Evolutionary conservation across 2,797 vertebrate genomes (phyloP), one percentile per base, ranked within the genome.

Genomic region (Pseudopleuronectes americanus): DNA sequence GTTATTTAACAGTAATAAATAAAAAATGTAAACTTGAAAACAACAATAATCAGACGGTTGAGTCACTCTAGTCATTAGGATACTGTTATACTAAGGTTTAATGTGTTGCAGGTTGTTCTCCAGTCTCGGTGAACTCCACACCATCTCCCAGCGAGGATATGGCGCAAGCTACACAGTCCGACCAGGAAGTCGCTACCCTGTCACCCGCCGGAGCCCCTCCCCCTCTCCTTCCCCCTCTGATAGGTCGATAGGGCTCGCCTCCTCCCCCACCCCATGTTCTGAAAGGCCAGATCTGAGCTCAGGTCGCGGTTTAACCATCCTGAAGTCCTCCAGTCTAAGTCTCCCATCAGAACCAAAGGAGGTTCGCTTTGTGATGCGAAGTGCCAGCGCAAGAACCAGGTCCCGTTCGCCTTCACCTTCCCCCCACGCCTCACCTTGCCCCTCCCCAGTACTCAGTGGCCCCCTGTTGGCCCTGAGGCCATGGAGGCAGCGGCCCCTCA

Each of bases 261-360:
- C 90, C 41, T 76, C 89, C 66, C 58, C 87, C 4, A 31, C 86
- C 8, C 53, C 86, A n/a, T 74, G 84, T 71, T 67, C 90, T 1
- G 90, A 92, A 7, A 71, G 92, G 52, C 91, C 92, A 0, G 90
- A 93, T 28, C 83, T 93, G 60, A 87, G 89, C 76, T 90, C 89
- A 0, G 91, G 91, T 51, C 91, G 92, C 0, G 88, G 89, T 49
- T 90, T 94, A 61, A 98, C 97, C 91, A 99, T 98, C 94, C 96
- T 98, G 89, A 99, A 99, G 92, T 99, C 97, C 72, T 98, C 97
- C 93, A 98, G 97, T 88, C 96, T 99, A 59, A 98, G 97, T 91
- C 96, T 99, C 84, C 97, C 97, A 1, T 97, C 98, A 14, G 97
- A 99, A 89, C 97, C 97, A 60, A 99, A 99, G 93, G 97, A 99